These are phyloP conservation scores for Syrmaticus mikado DNA, from an alignment of 2,113 vertebrate species.

Conservation along the genomic window DNA sequence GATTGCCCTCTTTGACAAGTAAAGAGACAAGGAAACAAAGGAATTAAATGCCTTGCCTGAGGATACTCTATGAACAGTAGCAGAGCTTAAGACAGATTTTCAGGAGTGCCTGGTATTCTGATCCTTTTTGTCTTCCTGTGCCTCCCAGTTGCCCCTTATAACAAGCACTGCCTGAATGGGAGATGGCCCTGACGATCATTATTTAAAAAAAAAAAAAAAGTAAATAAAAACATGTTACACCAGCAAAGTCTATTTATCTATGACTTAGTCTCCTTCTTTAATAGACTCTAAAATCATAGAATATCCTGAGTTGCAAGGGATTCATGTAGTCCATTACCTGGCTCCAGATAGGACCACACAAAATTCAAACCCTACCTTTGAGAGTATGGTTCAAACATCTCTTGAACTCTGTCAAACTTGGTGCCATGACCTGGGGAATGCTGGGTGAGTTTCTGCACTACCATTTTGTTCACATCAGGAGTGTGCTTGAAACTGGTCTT, in stretches of 20 bases:
- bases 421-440: not conserved
- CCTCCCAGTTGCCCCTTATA: not conserved
- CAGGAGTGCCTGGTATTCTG: not conserved
- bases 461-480: not conserved
- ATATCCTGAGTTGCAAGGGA: not conserved
- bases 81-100: not conserved
- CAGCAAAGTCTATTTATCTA: not conserved
- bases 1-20: not conserved
- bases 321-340: not conserved
- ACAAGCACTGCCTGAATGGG: not conserved
- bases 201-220: not conserved
- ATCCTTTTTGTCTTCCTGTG: not conserved
- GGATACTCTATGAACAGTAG: not conserved
- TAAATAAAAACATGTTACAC: not conserved
- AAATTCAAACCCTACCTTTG: not conserved
- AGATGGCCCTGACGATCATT: not conserved
- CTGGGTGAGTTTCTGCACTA: not conserved
- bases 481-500: not conserved
- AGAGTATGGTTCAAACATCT: not conserved
- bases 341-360: not conserved
- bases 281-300: not conserved
- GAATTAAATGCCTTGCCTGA: not conserved
- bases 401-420: not conserved
- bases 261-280: not conserved
- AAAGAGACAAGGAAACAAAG: not conserved